Evolutionary conservation across 2,797 vertebrate species (phyloP).

Genomic region (Graptemys geographica): DNA sequence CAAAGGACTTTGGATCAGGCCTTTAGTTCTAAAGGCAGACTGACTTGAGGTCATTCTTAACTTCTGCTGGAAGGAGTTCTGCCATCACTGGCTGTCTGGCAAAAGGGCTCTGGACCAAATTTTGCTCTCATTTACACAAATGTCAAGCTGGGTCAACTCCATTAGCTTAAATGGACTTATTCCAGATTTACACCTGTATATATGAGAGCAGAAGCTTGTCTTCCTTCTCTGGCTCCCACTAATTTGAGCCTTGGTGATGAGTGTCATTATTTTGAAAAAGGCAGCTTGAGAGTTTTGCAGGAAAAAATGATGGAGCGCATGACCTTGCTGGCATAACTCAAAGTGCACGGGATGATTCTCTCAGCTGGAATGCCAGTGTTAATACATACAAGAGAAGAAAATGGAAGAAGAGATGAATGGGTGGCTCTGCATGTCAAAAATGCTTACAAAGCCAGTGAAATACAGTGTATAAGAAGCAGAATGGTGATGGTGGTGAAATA

Average conservation of each 20-base stretch:
- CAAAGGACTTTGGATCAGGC: background rate
- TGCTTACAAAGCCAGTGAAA: background rate
- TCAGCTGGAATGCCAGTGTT: background rate
- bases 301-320: background rate
- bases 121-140: background rate
- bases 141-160: background rate
- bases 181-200: background rate
- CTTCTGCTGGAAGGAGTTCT: background rate
- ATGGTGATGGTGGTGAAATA: background rate
- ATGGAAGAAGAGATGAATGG: background rate
- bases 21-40: background rate
- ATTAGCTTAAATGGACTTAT: background rate
- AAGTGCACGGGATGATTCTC: background rate
- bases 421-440: background rate
- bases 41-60: background rate
- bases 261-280: background rate
- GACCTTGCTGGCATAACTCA: background rate
- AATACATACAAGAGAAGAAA: background rate
- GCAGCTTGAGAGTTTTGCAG: background rate
- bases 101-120: rapidly evolving
- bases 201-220: background rate
- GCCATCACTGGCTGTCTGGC: background rate
- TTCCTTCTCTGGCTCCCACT: background rate
- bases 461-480: background rate
- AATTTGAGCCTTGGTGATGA: background rate